Evolutionary conservation across 23 tunicate species (phyloP), one percentile per base, ranked within the genome.

Genomic region (Ascidia mentula): DNA sequence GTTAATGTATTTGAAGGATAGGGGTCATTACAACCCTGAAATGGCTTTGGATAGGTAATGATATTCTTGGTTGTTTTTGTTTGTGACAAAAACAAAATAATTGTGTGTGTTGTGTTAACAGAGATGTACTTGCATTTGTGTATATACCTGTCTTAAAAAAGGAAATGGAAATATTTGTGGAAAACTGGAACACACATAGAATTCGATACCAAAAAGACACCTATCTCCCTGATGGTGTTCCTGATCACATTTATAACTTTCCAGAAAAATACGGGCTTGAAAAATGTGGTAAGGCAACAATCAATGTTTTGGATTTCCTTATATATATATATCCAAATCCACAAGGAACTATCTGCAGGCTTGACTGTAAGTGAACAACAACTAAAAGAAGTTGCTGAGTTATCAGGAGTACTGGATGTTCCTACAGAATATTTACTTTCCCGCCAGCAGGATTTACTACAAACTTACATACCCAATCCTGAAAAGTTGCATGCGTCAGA

Each of bases 171-270:
- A 34, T 45, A 77, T 77, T 77, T 34, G 81, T 45, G 17, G 81
- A 77, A 12, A 77, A 77, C 59, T 77, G 81, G 70, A 77, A 77
- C 42, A 2, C 59, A 6, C 81, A 77, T 77, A 7, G 81, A 40
- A 77, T 77, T 4, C 35, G 69, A 1, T 32, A 45, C 8, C 81
- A 77, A 77, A 45, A 46, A 34, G 59, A 31, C 12, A 77, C 81
- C 3, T 8, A 24, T 32, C 59, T 77, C 12, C 69, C 81, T n/a
- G 70, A 77, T 34, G 81, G 81, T 4, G 38, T 77, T 6, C 81
- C 81, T 1, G 20, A 77, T 45, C 72, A 77, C 37, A 45, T 77
- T 12, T 77, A 77, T 31, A 15, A 45, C 20, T 77, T 77, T 77
- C 81, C 81, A 1, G 81, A 77, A 40, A 77, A 45, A 32, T 77